Evolutionary conservation across 2,888 invertebrate genomes (phyloP).

Genomic region (Orthonevra nobilis): DNA sequence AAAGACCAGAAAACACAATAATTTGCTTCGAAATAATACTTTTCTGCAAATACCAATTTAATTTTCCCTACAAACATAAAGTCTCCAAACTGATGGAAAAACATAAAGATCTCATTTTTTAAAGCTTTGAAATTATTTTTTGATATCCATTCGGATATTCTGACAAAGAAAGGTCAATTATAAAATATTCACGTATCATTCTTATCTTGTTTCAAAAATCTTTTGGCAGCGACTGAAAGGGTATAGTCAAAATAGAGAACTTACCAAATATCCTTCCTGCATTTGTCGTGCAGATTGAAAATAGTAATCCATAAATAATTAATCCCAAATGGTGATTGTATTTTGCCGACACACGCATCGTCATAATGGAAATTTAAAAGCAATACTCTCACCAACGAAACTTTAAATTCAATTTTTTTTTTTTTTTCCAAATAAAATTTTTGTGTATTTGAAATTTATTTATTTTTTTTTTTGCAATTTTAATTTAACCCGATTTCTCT

Average conservation of each 20-base stretch:
- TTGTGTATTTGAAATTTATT: not conserved
- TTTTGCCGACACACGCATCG: constrained; percentile 78
- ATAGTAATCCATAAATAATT: constrained; percentile 79
- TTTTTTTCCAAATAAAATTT: constrained; percentile 1
- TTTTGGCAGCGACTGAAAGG: too few species aligned
- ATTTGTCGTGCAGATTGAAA: constrained; percentile 74
- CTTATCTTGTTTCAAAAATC: too few species aligned
- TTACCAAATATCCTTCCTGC: constrained; percentile 80
- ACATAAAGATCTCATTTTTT: too few species aligned
- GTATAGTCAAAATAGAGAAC: constrained; percentile 70
- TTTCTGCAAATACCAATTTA: too few species aligned
- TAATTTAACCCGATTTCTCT: constrained; percentile 3
- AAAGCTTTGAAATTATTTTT: too few species aligned
- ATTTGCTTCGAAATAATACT: too few species aligned
- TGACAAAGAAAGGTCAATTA: too few species aligned
- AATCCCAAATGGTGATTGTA: constrained; percentile 79
- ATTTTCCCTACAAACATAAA: too few species aligned
- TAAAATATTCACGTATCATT: too few species aligned
- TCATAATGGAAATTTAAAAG: constrained; percentile 73
- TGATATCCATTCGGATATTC: too few species aligned
- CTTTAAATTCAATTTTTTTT: constrained; percentile 18
- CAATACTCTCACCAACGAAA: constrained; percentile 19
- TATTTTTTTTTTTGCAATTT: constrained; percentile 14
- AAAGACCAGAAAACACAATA: too few species aligned
- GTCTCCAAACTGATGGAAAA: too few species aligned